phyloP scores from a whole-genome alignment of 2,113 vertebrate genomes.

The Craseonycteris thonglongyai region DNA sequence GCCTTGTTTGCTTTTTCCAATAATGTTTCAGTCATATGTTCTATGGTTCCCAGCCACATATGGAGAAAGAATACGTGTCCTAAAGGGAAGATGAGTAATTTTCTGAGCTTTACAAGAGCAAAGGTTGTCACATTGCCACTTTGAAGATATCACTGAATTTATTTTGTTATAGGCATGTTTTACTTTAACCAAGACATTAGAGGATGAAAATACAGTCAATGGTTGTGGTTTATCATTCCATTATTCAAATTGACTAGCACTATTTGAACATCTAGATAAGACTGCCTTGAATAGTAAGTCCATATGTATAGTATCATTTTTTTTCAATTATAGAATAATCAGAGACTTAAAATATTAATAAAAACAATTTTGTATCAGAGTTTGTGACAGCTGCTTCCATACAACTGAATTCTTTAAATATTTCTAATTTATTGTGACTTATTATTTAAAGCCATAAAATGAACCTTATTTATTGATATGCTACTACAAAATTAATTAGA shows the following conservation, averaged over 20 bases:
- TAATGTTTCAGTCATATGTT: slow-evolving; percentile 14
- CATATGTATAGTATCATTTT: background rate
- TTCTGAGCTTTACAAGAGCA: slow-evolving; percentile 6
- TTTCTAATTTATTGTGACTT: slow-evolving; percentile 5
- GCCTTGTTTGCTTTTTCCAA: background rate
- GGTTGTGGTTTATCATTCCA: background rate
- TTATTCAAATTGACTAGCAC: background rate
- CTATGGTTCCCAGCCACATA: slow-evolving; percentile 26
- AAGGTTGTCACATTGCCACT: background rate
- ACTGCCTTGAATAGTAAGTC: background rate
- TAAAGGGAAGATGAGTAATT: background rate
- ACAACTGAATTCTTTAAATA: background rate
- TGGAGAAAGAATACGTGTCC: background rate
- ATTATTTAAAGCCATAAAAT: slow-evolving; percentile 5
- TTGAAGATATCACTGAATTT: background rate
- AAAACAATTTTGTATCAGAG: background rate
- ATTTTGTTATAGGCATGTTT: background rate
- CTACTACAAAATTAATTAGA: background rate
- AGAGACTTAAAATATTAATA: background rate
- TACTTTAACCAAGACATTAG: background rate
- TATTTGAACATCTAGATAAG: background rate
- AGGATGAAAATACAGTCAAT: background rate
- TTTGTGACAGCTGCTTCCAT: background rate
- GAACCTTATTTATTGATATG: background rate
- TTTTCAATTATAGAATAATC: background rate